Conservation (phyloP, 2,113 vertebrate genomes). For the Microcebus ravelobensis region DNA sequence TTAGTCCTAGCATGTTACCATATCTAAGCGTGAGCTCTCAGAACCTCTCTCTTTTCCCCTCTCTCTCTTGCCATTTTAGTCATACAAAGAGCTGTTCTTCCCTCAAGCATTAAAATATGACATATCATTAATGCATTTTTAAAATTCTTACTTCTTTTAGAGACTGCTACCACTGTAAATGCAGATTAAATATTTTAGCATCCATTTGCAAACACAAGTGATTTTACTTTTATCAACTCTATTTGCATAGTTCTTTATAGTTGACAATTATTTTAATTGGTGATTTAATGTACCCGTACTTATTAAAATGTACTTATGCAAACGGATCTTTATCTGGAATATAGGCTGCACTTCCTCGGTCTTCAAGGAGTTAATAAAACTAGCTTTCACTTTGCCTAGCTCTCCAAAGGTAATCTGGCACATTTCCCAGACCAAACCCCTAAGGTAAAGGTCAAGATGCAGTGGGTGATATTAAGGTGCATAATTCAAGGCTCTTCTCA, state of each 20-base stretch:
- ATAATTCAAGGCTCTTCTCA: slow-evolving; percentile 80
- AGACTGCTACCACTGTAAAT: neutral
- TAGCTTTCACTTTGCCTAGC: slow-evolving; percentile 61
- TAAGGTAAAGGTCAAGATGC: slow-evolving; percentile 87
- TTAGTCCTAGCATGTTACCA: neutral
- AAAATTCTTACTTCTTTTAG: slow-evolving; percentile 24
- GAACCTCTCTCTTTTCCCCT: neutral
- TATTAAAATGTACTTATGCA: slow-evolving; percentile 37
- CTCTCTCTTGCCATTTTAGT: slow-evolving; percentile 5
- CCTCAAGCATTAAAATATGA: slow-evolving; percentile 1
- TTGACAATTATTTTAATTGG: slow-evolving; percentile 38
- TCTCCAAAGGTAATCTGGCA: slow-evolving; percentile 79
- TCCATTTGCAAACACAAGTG: slow-evolving; percentile 28
- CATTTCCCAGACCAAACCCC: slow-evolving; percentile 77
- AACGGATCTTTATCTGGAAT: slow-evolving; percentile 47
- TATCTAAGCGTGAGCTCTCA: neutral
- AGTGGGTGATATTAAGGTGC: slow-evolving; percentile 81
- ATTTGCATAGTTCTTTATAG: neutral
- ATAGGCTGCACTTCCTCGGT: slow-evolving; percentile 3
- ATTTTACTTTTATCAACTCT: slow-evolving; percentile 37
- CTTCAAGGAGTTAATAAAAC: slow-evolving; percentile 81
- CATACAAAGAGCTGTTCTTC: slow-evolving; percentile 50
- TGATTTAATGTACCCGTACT: slow-evolving; percentile 39
- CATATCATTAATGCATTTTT: slow-evolving; percentile 37
- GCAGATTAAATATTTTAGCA: neutral